A percentile compares a stretch with the other conserved stretches of the same genome.
Evolutionary conservation across 2,113 vertebrate genomes (phyloP).

Genomic region (Syrrhaptes paradoxus): DNA sequence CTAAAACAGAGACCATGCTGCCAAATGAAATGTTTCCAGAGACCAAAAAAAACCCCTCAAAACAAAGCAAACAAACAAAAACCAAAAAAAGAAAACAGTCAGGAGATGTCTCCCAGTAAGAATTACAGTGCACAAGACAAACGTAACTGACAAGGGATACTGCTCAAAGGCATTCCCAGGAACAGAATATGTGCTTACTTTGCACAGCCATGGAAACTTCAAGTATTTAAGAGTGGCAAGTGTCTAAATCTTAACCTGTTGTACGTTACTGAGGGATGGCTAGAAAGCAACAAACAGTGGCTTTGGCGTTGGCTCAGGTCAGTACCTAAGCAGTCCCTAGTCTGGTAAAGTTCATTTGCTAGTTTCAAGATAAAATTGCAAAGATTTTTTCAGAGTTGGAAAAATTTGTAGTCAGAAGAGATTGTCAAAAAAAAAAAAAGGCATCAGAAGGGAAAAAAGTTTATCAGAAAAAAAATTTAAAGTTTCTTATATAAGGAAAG

Average conservation of each 20-base stretch:
- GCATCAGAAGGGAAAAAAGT: not conserved
- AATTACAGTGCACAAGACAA: slow-evolving; percentile 34
- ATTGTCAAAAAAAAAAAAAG: fast-evolving
- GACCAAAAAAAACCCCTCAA: not conserved
- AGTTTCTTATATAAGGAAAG: slow-evolving; percentile 29
- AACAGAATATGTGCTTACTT: slow-evolving; percentile 21
- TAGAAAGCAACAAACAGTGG: not conserved
- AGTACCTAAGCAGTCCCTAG: not conserved
- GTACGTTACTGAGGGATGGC: not conserved
- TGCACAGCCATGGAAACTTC: slow-evolving; percentile 11
- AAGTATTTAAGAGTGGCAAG: not conserved
- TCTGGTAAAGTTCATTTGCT: not conserved
- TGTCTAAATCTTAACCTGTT: not conserved
- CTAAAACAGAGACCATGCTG: not conserved
- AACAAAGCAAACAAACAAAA: not conserved
- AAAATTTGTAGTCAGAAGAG: not conserved
- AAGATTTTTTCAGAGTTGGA: not conserved
- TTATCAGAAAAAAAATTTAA: not conserved
- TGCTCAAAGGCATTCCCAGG: not conserved
- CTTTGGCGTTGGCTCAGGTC: not conserved
- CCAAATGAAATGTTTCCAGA: not conserved
- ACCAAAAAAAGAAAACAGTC: not conserved
- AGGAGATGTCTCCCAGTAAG: slow-evolving; percentile 16
- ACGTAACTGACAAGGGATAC: not conserved
- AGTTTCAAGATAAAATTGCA: not conserved